Conservation (phyloP, 2,797 vertebrate species). For the Epinephelus awoara region DNA sequence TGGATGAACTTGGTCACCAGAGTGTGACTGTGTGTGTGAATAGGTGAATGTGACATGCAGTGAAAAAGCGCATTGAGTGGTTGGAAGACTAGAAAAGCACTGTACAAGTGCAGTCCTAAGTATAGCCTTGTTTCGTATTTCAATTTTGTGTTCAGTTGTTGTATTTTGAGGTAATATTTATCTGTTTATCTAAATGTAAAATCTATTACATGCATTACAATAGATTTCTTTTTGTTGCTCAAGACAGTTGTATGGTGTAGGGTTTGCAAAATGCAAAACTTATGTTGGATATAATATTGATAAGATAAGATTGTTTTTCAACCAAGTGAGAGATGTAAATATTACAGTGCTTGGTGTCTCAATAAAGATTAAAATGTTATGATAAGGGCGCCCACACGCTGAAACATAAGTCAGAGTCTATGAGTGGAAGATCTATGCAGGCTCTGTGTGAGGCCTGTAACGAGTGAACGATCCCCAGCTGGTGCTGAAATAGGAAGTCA, state of each 20-base stretch:
- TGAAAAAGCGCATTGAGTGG: no score
- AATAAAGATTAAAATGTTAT: background rate
- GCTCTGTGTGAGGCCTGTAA: conserved; percentile 46
- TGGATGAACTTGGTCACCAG: no score
- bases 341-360: background rate
- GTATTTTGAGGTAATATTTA: background rate
- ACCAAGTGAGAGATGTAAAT: background rate
- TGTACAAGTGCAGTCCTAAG: no score
- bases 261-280: no score
- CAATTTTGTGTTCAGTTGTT: background rate
- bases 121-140: background rate
- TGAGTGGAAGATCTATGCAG: background rate
- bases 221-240: no score
- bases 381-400: background rate
- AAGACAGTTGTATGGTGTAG: no score
- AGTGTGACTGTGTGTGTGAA: no score
- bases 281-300: background rate
- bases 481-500: conserved; percentile 59
- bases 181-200: no score
- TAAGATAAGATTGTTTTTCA: background rate
- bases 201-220: no score
- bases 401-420: conserved; percentile 8
- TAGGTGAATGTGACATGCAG: no score
- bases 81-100: no score
- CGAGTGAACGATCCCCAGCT: conserved; percentile 27